phyloP scores from a whole-genome alignment of 2,888 invertebrate species.

The Craniophora ligustri region DNA sequence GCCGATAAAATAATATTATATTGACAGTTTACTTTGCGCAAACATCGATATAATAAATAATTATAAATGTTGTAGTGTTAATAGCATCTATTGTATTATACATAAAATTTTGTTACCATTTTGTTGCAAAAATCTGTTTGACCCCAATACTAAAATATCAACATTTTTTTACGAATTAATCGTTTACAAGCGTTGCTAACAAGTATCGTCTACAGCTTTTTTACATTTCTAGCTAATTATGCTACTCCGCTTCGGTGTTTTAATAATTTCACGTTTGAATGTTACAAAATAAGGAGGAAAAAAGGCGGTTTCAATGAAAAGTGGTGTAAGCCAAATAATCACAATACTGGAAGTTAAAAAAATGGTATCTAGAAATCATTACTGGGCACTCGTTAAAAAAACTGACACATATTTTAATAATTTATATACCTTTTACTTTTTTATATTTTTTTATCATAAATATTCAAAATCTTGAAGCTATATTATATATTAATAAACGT shows the following conservation, averaged over 20 bases:
- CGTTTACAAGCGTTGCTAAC: conserved; percentile 16
- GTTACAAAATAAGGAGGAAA: conserved; percentile 39
- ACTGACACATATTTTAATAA: too few relatives aligned
- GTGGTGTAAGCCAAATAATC: conserved; percentile 43
- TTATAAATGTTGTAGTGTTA: conserved; percentile 12
- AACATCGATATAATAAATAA: conserved; percentile 23
- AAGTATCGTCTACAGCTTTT: conserved; percentile 3
- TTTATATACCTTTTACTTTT: too few relatives aligned
- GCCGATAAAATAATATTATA: conserved; percentile 39
- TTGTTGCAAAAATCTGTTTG: conserved; percentile 17
- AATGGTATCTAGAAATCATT: too few relatives aligned
- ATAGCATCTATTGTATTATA: conserved; percentile 16
- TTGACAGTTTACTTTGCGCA: conserved; percentile 42
- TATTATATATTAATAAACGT: too few relatives aligned
- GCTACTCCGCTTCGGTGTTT: conserved; percentile 14
- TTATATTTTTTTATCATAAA: too few relatives aligned
- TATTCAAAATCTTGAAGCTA: too few relatives aligned
- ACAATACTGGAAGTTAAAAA: conserved; percentile 42
- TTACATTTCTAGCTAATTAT: conserved; percentile 20
- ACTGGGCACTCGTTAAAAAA: too few relatives aligned
- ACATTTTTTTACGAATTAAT: background rate
- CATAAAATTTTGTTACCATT: conserved; percentile 21
- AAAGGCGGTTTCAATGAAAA: conserved; percentile 43
- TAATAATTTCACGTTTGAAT: conserved; percentile 45
- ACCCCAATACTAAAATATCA: conserved; percentile 19